A percentile compares a stretch with the other conserved stretches of the same genome.
phyloP scores from a whole-genome alignment of 2,113 vertebrate species.

The Epinephelus fuscoguttatus region DNA sequence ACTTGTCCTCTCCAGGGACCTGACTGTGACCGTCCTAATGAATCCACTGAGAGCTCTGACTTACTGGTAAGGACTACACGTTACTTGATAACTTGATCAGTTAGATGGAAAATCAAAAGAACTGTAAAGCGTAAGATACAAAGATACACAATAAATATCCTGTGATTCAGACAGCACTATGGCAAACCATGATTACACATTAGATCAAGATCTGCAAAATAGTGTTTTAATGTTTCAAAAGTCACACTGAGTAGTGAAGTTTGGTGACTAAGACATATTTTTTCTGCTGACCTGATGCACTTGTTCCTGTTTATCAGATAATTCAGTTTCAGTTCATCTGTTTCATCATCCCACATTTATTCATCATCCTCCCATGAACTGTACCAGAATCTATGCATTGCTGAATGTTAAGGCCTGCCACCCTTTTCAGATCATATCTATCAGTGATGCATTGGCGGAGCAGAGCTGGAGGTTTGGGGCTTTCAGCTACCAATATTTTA shows the following conservation, averaged over 20 bases:
- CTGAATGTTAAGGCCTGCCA: neutral
- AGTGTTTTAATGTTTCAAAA: neutral
- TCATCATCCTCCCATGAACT: neutral
- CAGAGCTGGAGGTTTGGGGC: no score
- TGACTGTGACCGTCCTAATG: conserved; percentile 39
- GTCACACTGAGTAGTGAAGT: neutral
- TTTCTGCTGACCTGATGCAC: neutral
- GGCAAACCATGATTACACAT: neutral
- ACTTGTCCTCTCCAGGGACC: conserved; percentile 9
- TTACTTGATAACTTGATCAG: neutral
- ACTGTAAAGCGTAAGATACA: neutral
- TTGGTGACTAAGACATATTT: neutral
- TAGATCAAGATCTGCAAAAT: neutral
- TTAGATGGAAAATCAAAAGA: neutral
- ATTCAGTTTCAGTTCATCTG: neutral
- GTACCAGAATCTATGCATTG: neutral
- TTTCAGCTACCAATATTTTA: no score
- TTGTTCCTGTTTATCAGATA: neutral
- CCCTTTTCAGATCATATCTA: neutral
- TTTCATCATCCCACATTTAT: neutral
- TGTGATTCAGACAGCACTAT: neutral
- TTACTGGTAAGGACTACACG: neutral
- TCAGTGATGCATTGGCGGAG: neutral
- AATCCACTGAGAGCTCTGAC: conserved; percentile 48
- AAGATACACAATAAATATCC: neutral